Evolutionary conservation across 2,113 vertebrate genomes (phyloP).

Genomic region (Bubo blakistoni): DNA sequence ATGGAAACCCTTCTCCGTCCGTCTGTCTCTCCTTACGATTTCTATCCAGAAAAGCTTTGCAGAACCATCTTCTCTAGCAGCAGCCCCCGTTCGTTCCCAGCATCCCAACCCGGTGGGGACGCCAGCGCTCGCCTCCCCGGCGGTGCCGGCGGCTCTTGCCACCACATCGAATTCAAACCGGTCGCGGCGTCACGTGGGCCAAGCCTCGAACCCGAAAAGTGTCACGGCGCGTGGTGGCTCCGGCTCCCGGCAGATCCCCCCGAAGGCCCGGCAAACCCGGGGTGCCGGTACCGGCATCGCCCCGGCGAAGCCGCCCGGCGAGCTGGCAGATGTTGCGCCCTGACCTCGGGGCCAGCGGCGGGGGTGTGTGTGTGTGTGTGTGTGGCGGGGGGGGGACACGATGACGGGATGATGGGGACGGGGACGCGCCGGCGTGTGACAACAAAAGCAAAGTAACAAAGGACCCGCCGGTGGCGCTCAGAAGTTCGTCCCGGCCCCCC

Average conservation of each 20-base stretch:
- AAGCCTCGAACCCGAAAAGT: not conserved
- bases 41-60: not conserved
- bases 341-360: not conserved
- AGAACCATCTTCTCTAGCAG: not conserved
- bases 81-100: not conserved
- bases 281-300: not conserved
- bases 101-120: not conserved
- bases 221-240: not conserved
- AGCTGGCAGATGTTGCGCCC: not conserved
- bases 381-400: not conserved
- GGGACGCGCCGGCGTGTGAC: not conserved
- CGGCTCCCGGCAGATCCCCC: not conserved
- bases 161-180: not conserved
- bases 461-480: not conserved
- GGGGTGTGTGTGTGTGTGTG: not conserved
- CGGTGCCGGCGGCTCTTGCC: not conserved
- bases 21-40: not conserved
- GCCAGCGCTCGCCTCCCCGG: not conserved
- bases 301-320: not conserved
- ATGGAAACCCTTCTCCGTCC: not conserved
- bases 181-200: not conserved
- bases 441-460: constrained; percentile 59
- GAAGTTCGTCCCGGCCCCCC: not conserved
- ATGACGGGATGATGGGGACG: not conserved
- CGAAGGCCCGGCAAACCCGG: not conserved